These are phyloP conservation scores for Tursiops truncatus DNA, from an alignment of 2,113 vertebrate genomes.

Conservation along the genomic window DNA sequence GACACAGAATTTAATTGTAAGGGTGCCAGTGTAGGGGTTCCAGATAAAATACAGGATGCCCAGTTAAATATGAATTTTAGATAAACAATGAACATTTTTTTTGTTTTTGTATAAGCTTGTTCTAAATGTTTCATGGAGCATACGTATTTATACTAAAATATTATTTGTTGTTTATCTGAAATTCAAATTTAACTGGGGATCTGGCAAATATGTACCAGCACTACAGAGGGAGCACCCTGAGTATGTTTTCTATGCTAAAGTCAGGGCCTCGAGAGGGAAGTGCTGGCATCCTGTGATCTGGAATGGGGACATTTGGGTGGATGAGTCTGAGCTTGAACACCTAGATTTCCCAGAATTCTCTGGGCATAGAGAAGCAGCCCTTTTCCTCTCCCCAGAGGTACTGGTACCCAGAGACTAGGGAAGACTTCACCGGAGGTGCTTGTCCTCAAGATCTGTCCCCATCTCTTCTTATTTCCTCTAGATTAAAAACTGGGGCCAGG, in stretches of 20 bases:
- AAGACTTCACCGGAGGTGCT: background rate
- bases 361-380: background rate
- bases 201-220: fast-evolving
- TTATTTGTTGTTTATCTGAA: background rate
- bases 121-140: background rate
- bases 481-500: background rate
- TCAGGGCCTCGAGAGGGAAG: background rate
- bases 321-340: background rate
- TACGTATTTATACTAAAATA: background rate
- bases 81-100: background rate
- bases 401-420: fast-evolving
- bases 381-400: no score
- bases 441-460: background rate
- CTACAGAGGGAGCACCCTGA: background rate
- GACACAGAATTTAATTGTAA: background rate
- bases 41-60: background rate
- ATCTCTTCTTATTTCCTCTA: background rate
- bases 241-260: background rate
- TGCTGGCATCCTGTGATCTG: background rate
- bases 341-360: background rate
- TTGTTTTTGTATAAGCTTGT: background rate
- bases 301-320: background rate
- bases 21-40: background rate
- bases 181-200: background rate
- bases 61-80: background rate